Evolutionary conservation across 1,140 invertebrate genomes (phyloP), one percentile per base, ranked within the genome.

Genomic region (Harlomillsia oculata): DNA sequence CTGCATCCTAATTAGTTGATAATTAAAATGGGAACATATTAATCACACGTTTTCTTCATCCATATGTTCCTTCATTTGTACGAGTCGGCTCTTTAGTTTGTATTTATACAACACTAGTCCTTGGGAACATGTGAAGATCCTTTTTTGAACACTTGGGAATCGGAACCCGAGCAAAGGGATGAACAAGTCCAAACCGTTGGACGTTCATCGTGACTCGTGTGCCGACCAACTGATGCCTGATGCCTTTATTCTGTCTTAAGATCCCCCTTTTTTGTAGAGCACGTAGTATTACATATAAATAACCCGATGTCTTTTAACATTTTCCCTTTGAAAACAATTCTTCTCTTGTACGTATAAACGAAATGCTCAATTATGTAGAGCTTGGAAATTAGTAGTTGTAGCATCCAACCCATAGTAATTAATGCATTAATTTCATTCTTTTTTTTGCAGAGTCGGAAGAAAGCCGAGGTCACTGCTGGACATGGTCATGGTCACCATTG

Each of bases 401-500:
- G n/a, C n/a, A n/a, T n/a, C n/a, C n/a, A n/a, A n/a, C n/a, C n/a
- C n/a, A n/a, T n/a, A n/a, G n/a, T n/a, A n/a, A n/a, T n/a, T n/a
- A n/a, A n/a, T n/a, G n/a, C n/a, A n/a, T n/a, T n/a, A n/a, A n/a
- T 18, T 18, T 44, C 51, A 32, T 29, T 56, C 48, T 56, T 46
- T 65, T 48, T 60, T 54, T 66, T 67, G 30, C 62, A 69, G 68
- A 67, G 59, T 54, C 65, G 68, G 26, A 67, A 68, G 61, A 68
- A 69, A 55, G 65, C 53, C 36, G 68, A 68, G 46, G 60, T 68
- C 32, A 64, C 48, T 41, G 65, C 67, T 45, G 67, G 67, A n/a
- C 67, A 67, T 26, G 56, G 52, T 20, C 32, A 51, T 54, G 63
- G 62, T 68, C 72, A 67, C 65, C 71, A 70, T 64, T 59, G 60